phyloP scores from a whole-genome alignment of 2,888 invertebrate genomes.

The Sericinus montela region DNA sequence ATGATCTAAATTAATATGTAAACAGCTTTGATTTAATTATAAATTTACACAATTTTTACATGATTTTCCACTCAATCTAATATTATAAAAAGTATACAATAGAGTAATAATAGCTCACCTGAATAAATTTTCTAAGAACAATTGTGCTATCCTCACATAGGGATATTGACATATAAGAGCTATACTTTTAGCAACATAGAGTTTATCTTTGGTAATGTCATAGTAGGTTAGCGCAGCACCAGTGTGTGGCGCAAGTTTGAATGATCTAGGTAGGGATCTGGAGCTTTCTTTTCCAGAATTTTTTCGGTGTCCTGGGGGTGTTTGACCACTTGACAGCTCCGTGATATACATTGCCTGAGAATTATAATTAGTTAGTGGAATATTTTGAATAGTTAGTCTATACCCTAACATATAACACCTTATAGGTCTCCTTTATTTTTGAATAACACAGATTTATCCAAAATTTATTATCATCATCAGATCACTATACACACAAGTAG shows the following conservation, averaged over 20 bases:
- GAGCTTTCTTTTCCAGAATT: slow-evolving; percentile 83
- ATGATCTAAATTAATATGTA: slow-evolving; percentile 77
- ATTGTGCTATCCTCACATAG: slow-evolving; percentile 91
- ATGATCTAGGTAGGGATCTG: slow-evolving; percentile 92
- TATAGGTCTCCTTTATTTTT: no score
- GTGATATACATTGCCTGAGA: slow-evolving; percentile 92
- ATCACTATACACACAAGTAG: no score
- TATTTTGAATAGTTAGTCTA: no score
- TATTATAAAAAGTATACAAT: no score
- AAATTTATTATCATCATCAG: no score
- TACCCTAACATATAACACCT: no score
- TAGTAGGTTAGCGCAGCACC: slow-evolving; percentile 92
- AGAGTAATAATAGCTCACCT: slow-evolving; percentile 77
- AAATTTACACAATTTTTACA: no score
- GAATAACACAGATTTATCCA: no score
- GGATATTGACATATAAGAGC: slow-evolving; percentile 95
- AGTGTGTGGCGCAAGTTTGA: slow-evolving; percentile 89
- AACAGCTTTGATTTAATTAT: slow-evolving; percentile 2
- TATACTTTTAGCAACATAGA: slow-evolving; percentile 97
- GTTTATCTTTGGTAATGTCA: slow-evolving; percentile 95
- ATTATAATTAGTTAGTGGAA: no score
- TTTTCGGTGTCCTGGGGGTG: slow-evolving; percentile 81
- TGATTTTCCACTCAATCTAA: no score
- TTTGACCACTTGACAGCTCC: slow-evolving; percentile 90
- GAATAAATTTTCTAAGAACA: slow-evolving; percentile 92